Conservation (phyloP, 64 coral and sea anemone genomes). For the Hydrozoanthus tunicans region DNA sequence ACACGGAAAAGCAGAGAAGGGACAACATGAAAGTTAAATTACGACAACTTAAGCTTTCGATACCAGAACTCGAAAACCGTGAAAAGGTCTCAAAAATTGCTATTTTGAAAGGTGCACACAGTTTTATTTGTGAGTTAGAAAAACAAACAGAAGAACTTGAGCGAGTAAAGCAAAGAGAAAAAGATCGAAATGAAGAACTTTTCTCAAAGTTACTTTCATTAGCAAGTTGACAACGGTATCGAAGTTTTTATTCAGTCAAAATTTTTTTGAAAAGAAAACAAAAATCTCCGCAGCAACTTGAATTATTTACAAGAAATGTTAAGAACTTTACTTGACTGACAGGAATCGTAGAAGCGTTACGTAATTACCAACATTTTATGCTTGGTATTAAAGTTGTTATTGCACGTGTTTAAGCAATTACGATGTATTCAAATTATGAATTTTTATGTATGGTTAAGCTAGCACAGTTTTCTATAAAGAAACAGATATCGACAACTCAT, state of each 20-base stretch:
- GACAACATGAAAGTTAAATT: slow-evolving; percentile 40
- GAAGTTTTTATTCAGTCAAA: background rate
- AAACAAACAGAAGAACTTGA: background rate
- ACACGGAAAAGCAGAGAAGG: slow-evolving; percentile 46
- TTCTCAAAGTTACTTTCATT: slow-evolving; percentile 49
- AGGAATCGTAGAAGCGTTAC: background rate
- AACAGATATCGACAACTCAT: no score
- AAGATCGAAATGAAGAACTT: background rate
- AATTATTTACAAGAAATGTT: slow-evolving; percentile 35
- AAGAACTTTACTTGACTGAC: background rate
- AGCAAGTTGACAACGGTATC: background rate
- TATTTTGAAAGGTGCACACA: slow-evolving; percentile 27
- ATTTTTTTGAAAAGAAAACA: slow-evolving; percentile 10
- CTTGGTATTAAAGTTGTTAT: no score
- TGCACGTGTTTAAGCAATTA: no score
- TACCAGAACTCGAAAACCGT: slow-evolving; percentile 36
- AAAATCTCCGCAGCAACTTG: slow-evolving; percentile 26
- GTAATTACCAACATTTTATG: no score
- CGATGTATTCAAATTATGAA: no score
- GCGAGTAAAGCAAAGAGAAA: background rate
- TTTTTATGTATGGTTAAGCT: no score
- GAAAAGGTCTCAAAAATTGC: slow-evolving; percentile 41
- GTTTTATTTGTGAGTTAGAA: slow-evolving; percentile 32
- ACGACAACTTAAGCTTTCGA: background rate
- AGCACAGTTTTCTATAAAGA: no score